Percentiles rank a stretch among this genome's conserved stretches.
Evolutionary conservation across 2,113 vertebrate genomes (phyloP).

Genomic region (Chrysemys picta): DNA sequence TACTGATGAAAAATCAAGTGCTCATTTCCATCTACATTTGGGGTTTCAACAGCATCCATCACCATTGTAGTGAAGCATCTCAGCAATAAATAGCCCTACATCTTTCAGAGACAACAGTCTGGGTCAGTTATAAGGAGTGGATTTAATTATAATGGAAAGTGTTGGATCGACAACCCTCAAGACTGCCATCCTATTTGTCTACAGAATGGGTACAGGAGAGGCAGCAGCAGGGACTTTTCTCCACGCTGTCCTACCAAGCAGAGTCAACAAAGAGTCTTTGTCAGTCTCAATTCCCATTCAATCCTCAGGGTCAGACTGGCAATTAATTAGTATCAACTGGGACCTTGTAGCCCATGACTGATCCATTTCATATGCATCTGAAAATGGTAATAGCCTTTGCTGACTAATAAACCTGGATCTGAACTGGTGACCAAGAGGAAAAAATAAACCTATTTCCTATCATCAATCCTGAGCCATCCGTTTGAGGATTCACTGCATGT

Average conservation of each 20-base stretch:
- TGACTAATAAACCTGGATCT: neutral
- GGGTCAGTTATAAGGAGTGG: neutral
- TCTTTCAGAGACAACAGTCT: neutral
- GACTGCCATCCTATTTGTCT: neutral
- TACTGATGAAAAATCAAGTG: neutral
- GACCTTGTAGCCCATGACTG: neutral
- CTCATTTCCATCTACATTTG: neutral
- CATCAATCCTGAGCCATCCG: neutral
- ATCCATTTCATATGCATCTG: neutral
- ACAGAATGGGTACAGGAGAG: neutral
- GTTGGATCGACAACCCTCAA: neutral
- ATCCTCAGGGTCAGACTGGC: neutral
- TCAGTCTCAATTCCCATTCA: neutral
- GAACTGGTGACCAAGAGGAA: neutral
- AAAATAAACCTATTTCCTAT: neutral
- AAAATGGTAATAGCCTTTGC: neutral
- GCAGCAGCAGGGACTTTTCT: neutral
- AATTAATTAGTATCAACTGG: neutral
- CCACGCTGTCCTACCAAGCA: neutral
- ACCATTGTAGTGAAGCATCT: neutral
- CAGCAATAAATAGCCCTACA: neutral
- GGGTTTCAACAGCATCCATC: constrained; percentile 3
- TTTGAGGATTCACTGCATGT: neutral
- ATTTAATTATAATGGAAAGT: neutral
- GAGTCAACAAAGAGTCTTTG: neutral